phyloP scores from a whole-genome alignment of 2,113 vertebrate genomes.

The Apeltes quadracus region DNA sequence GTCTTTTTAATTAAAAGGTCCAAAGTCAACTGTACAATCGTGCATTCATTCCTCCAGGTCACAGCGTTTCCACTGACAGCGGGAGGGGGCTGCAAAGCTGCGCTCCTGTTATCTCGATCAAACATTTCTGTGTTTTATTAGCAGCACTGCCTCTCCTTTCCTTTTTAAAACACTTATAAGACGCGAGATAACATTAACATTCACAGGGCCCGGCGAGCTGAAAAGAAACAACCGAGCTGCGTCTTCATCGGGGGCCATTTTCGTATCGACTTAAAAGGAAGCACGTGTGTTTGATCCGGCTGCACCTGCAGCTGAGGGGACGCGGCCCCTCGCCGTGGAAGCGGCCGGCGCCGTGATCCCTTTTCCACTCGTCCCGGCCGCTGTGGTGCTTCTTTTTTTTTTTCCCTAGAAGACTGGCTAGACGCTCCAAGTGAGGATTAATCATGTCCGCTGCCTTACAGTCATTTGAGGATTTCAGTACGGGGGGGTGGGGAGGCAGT shows the following conservation, averaged over 20 bases:
- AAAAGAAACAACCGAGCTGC: conserved; percentile 29
- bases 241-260: conserved; percentile 41
- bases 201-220: conserved; percentile 43
- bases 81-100: conserved; percentile 44
- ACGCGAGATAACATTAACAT: conserved; percentile 49
- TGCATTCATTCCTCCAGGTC: conserved; percentile 37
- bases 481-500: conserved; percentile 24
- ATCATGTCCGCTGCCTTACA: conserved; percentile 82
- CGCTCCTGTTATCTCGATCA: conserved; percentile 58
- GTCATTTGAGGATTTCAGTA: conserved; percentile 79
- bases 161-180: conserved; percentile 54
- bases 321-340: conserved; percentile 39
- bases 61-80: conserved; percentile 34
- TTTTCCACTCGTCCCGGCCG: neutral
- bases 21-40: conserved; percentile 38
- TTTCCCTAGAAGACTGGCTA: conserved; percentile 68
- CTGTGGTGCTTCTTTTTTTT: conserved; percentile 39
- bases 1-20: conserved; percentile 31
- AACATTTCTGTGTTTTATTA: conserved; percentile 65
- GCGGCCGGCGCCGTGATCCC: conserved; percentile 73
- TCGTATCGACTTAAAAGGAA: conserved; percentile 52
- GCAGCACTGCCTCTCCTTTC: conserved; percentile 44
- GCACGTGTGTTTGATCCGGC: conserved; percentile 64
- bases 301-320: conserved; percentile 59
- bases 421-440: conserved; percentile 71